These are phyloP conservation scores for Lycocerus yunnanus DNA, from an alignment of 2,888 invertebrate genomes.

Conservation along the genomic window DNA sequence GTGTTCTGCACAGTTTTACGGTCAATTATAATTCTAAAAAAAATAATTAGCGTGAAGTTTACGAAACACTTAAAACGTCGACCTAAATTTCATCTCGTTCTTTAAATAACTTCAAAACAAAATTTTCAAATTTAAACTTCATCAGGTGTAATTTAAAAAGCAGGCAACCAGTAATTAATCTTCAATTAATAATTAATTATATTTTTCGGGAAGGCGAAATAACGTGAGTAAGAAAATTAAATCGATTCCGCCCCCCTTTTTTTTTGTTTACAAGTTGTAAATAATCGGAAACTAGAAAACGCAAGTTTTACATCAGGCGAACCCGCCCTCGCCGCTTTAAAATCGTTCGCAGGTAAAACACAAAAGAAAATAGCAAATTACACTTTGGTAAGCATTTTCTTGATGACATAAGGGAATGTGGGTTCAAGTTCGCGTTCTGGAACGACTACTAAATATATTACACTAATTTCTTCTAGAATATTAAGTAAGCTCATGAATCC, in stretches of 20 bases:
- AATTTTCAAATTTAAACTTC: not conserved
- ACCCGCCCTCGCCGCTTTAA: not conserved
- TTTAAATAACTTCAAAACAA: not conserved
- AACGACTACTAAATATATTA: conserved; percentile 43
- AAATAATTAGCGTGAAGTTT: conserved; percentile 6
- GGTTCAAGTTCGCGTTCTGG: conserved; percentile 38
- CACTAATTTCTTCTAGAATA: conserved; percentile 31
- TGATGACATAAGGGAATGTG: conserved; percentile 44
- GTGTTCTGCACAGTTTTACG: conserved; percentile 14
- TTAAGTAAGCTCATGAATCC: conserved; percentile 16
- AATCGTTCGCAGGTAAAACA: conserved; percentile 36
- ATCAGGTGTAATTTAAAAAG: not conserved
- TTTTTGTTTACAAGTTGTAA: not conserved
- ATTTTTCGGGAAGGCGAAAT: not conserved
- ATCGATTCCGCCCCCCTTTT: not conserved
- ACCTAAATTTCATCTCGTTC: conserved; percentile 2
- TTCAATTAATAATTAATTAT: not conserved
- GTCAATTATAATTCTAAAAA: conserved; percentile 13
- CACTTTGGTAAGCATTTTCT: conserved; percentile 33
- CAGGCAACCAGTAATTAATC: not conserved
- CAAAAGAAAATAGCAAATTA: conserved; percentile 30
- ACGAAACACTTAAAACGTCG: conserved; percentile 3
- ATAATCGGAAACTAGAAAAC: not conserved
- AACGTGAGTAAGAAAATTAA: not conserved
- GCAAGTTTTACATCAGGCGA: not conserved